These are phyloP conservation scores for Bergia puertoricense DNA, from an alignment of 92 coral and sea anemone species.

Conservation along the genomic window DNA sequence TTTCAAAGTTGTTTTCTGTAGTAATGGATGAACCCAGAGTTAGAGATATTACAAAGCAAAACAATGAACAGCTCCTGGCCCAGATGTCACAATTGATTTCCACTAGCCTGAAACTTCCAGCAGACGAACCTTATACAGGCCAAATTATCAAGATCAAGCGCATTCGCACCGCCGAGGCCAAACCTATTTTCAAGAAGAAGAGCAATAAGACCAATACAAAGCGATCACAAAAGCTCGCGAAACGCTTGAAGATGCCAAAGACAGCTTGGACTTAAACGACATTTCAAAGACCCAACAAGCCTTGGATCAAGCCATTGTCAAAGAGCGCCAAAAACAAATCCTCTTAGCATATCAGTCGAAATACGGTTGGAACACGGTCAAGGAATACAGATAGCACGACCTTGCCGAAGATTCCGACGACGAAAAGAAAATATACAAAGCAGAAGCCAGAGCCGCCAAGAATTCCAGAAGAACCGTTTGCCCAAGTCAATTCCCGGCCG, in stretches of 20 bases:
- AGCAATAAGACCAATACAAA: slow-evolving; percentile 41
- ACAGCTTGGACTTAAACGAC: slow-evolving; percentile 27
- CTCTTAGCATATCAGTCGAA: slow-evolving; percentile 58
- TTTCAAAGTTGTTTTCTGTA: background rate
- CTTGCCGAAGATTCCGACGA: slow-evolving; percentile 48
- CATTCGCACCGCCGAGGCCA: slow-evolving; percentile 29
- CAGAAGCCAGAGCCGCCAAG: slow-evolving; percentile 47
- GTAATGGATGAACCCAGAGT: slow-evolving; percentile 18
- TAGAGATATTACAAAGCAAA: background rate
- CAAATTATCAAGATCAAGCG: slow-evolving; percentile 30
- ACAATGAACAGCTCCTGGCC: background rate
- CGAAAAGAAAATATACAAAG: slow-evolving; percentile 62
- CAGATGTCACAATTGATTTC: slow-evolving; percentile 7
- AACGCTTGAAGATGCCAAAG: slow-evolving; percentile 52
- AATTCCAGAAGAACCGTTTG: background rate
- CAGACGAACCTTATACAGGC: slow-evolving; percentile 4
- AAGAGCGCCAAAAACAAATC: slow-evolving; percentile 57
- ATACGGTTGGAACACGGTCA: slow-evolving; percentile 57
- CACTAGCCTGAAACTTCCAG: background rate
- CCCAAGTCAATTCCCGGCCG: background rate
- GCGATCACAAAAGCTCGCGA: slow-evolving; percentile 5
- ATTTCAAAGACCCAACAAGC: slow-evolving; percentile 46
- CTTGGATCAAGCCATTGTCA: slow-evolving; percentile 36
- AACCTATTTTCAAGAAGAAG: slow-evolving; percentile 18
- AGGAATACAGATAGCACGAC: slow-evolving; percentile 57